phyloP scores from a whole-genome alignment of 2,888 invertebrate genomes.

The Metellina segmentata region DNA sequence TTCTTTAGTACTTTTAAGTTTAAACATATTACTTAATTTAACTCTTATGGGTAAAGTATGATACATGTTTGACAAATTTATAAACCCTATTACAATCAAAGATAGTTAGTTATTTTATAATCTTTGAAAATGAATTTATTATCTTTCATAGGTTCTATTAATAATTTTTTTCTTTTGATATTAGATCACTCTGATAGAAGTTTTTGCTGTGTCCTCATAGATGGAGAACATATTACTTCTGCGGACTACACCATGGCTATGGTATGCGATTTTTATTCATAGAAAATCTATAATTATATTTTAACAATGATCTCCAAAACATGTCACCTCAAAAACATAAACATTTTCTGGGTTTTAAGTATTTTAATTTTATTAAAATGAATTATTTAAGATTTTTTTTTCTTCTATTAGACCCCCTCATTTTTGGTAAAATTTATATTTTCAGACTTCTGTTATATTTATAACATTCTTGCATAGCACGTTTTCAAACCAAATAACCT shows the following conservation, averaged over 20 bases:
- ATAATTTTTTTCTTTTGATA: background rate
- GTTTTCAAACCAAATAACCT: no score
- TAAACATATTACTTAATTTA: background rate
- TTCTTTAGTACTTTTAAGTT: no score
- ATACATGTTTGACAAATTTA: background rate
- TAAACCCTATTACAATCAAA: no score
- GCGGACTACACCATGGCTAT: constrained; percentile 78
- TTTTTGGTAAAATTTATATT: no score
- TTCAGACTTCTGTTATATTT: no score
- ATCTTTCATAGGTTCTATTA: no score
- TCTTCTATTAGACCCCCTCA: no score
- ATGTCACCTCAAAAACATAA: background rate
- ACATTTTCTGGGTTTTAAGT: background rate
- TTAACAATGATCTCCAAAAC: background rate
- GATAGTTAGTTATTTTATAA: no score
- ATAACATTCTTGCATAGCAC: no score
- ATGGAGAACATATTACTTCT: constrained; percentile 77
- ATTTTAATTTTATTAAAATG: no score
- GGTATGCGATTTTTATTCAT: constrained; percentile 57
- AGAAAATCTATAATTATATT: background rate
- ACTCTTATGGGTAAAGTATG: background rate
- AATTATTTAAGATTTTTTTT: no score
- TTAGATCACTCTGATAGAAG: constrained; percentile 23
- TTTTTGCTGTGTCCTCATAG: constrained; percentile 72
- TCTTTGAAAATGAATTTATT: no score